phyloP scores from a whole-genome alignment of 2,113 vertebrate species.

The Nanger granti region DNA sequence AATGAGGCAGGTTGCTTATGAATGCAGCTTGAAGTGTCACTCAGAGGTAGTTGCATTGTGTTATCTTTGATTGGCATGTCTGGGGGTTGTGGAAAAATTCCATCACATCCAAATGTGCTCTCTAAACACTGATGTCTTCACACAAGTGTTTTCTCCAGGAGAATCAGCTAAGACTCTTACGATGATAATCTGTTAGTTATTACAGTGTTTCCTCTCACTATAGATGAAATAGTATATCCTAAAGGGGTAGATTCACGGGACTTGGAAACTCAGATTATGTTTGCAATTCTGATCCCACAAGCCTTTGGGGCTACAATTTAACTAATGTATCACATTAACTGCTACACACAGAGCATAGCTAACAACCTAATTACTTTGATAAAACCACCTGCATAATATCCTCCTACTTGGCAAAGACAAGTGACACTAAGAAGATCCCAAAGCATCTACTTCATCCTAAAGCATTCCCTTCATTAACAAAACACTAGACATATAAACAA shows the following conservation, averaged over 20 bases:
- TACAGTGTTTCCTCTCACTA: neutral
- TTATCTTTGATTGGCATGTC: slow-evolving; percentile 78
- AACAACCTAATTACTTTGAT: slow-evolving; percentile 65
- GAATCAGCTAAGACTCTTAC: neutral
- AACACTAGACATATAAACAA: neutral
- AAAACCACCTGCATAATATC: slow-evolving; percentile 50
- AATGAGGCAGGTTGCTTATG: slow-evolving; percentile 81
- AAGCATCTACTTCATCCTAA: slow-evolving; percentile 3
- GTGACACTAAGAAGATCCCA: slow-evolving; percentile 15
- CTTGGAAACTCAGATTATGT: slow-evolving; percentile 13
- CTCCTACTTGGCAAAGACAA: slow-evolving; percentile 40
- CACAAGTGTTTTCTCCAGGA: slow-evolving; percentile 43
- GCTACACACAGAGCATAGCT: slow-evolving; percentile 33
- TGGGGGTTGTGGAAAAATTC: slow-evolving; percentile 64
- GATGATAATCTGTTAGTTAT: slow-evolving; percentile 45
- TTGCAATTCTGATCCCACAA: slow-evolving; percentile 65
- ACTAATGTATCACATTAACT: slow-evolving; percentile 70
- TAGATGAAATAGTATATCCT: slow-evolving; percentile 21
- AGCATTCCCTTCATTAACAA: neutral
- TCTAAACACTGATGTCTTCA: slow-evolving; percentile 47
- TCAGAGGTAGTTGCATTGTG: slow-evolving; percentile 77
- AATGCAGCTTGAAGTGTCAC: slow-evolving; percentile 80
- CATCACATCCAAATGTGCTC: slow-evolving; percentile 62
- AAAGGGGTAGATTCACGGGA: slow-evolving; percentile 1
- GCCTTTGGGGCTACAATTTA: slow-evolving; percentile 56